Percentiles rank a stretch among this genome's conserved stretches.
Evolutionary conservation across 2,113 vertebrate genomes (phyloP).

Genomic region (Uropsilus gracilis): DNA sequence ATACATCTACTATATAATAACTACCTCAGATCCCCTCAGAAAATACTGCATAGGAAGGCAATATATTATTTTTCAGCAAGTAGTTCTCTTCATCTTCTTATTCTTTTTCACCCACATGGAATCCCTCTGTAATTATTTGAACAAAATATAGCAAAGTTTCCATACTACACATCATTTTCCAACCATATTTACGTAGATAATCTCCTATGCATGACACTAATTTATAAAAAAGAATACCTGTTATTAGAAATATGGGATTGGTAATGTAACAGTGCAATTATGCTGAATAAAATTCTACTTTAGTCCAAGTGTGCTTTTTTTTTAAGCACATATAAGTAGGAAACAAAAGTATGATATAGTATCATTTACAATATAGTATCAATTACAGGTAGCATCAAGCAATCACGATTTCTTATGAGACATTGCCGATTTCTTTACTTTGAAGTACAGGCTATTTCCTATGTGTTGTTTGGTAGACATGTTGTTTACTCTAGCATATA

Average conservation of each 20-base stretch:
- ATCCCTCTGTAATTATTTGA: not conserved
- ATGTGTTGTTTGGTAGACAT: not conserved
- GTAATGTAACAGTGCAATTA: not conserved
- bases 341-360: not conserved
- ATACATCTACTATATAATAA: not conserved
- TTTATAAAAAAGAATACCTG: not conserved
- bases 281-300: not conserved
- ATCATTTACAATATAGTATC: not conserved
- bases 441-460: not conserved
- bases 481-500: not conserved
- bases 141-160: not conserved
- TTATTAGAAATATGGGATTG: not conserved
- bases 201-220: not conserved
- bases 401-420: not conserved
- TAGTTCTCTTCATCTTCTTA: not conserved
- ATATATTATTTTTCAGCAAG: not conserved
- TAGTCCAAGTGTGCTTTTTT: not conserved
- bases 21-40: not conserved
- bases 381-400: not conserved
- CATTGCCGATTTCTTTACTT: constrained; percentile 12
- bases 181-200: not conserved
- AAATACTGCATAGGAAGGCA: constrained; percentile 25
- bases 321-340: not conserved
- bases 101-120: not conserved
- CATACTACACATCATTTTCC: not conserved